These are phyloP conservation scores for Mesorhabditis sp. DNA, from an alignment of 2,888 invertebrate genomes.

Conservation along the genomic window DNA sequence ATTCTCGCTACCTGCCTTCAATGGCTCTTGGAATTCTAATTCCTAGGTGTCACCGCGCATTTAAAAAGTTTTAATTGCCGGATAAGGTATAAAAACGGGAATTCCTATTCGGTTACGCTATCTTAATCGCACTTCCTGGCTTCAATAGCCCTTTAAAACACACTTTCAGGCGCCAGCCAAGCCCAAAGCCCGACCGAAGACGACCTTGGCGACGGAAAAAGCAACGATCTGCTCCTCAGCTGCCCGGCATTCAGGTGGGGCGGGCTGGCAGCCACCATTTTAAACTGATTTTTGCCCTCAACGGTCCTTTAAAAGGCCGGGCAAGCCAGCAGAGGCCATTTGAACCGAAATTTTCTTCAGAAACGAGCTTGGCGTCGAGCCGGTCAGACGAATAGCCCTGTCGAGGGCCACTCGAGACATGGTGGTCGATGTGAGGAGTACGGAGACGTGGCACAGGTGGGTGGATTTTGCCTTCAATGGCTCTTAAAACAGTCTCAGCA, in stretches of 20 bases:
- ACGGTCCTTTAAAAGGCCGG: too few relatives aligned
- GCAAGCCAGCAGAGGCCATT: not conserved
- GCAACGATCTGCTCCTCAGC: constrained; percentile 50
- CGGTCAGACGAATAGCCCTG: constrained; percentile 48
- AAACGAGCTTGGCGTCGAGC: constrained; percentile 56
- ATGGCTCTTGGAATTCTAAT: too few relatives aligned
- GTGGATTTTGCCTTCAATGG: constrained; percentile 24
- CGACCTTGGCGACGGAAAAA: constrained; percentile 54
- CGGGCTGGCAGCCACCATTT: too few relatives aligned
- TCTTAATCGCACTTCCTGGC: not conserved
- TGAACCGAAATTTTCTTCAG: constrained; percentile 17
- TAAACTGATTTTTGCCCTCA: too few relatives aligned
- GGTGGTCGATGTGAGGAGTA: constrained; percentile 18
- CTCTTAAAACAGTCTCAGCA: too few relatives aligned
- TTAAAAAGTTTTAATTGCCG: not conserved
- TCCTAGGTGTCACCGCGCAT: too few relatives aligned
- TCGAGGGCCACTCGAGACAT: constrained; percentile 40
- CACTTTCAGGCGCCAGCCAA: constrained; percentile 29
- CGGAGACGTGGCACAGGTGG: constrained; percentile 9
- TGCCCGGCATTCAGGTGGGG: constrained; percentile 54
- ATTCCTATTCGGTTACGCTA: not conserved
- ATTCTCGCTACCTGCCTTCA: too few relatives aligned
- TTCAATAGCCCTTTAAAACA: not conserved
- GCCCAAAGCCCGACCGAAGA: constrained; percentile 52
- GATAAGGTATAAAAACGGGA: not conserved